These are phyloP conservation scores for Varanus salvator DNA, from an alignment of 2,113 vertebrate species.

Conservation along the genomic window DNA sequence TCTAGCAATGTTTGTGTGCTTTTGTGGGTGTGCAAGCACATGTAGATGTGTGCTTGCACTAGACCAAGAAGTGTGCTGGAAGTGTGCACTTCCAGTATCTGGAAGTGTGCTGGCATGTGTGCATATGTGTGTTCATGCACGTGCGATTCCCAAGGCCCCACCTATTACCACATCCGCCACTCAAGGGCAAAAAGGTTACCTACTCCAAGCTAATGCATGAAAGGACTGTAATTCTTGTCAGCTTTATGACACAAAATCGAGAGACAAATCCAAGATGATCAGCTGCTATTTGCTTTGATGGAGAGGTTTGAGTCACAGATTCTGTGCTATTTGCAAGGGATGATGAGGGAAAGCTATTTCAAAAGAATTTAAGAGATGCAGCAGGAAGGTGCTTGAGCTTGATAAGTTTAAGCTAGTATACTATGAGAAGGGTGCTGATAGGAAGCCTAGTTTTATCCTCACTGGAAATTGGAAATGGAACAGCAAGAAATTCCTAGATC, in stretches of 20 bases:
- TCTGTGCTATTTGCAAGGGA: background rate
- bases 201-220: background rate
- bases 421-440: constrained; percentile 17
- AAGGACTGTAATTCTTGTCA: background rate
- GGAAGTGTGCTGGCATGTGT: no score
- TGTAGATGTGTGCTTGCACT: no score
- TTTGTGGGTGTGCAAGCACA: no score
- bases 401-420: background rate
- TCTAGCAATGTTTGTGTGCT: no score
- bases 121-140: no score
- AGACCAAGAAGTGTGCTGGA: no score
- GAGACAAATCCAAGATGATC: background rate
- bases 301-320: background rate
- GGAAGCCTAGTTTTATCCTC: constrained; percentile 35
- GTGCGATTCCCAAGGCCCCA: no score
- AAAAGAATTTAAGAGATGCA: background rate
- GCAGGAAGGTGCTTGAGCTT: constrained; percentile 20
- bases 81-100: no score
- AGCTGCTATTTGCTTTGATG: background rate
- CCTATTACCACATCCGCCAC: no score
- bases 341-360: background rate
- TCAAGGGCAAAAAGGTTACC: no score
- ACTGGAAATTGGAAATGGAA: constrained; percentile 47
- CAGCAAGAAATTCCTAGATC: constrained; percentile 44
- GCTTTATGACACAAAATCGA: background rate